Percentiles rank a stretch among this genome's conserved stretches.
phyloP scores from a whole-genome alignment of 2,888 invertebrate genomes.

The Hyles lineata region DNA sequence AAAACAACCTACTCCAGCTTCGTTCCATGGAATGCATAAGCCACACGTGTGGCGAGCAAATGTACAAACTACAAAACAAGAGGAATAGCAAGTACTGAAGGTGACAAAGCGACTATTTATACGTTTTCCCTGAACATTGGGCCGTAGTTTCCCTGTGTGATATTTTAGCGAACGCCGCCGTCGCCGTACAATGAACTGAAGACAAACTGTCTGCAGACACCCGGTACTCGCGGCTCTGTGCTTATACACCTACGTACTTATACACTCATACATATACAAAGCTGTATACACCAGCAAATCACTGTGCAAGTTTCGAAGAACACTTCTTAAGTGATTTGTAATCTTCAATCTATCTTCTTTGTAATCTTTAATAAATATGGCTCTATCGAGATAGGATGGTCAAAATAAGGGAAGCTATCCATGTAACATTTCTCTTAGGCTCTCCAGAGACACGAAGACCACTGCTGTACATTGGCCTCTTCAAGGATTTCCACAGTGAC shows the following conservation, averaged over 20 bases:
- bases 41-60: background rate
- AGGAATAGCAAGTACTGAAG: background rate
- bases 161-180: constrained; percentile 60
- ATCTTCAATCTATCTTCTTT: no score
- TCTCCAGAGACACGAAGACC: no score
- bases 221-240: background rate
- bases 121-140: constrained; percentile 51
- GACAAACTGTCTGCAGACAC: constrained; percentile 58
- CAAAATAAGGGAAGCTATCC: no score
- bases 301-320: no score
- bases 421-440: no score
- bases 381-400: no score
- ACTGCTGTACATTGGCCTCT: no score
- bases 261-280: no score
- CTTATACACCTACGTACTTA: background rate
- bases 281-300: no score
- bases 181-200: constrained; percentile 67
- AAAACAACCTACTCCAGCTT: background rate
- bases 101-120: constrained; percentile 13
- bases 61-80: background rate
- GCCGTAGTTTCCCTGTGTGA: constrained; percentile 62
- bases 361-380: no score
- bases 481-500: no score
- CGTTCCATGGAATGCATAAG: background rate
- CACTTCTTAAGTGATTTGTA: no score